Conservation (phyloP, 2,797 vertebrate species). For the Esox lucius region DNA sequence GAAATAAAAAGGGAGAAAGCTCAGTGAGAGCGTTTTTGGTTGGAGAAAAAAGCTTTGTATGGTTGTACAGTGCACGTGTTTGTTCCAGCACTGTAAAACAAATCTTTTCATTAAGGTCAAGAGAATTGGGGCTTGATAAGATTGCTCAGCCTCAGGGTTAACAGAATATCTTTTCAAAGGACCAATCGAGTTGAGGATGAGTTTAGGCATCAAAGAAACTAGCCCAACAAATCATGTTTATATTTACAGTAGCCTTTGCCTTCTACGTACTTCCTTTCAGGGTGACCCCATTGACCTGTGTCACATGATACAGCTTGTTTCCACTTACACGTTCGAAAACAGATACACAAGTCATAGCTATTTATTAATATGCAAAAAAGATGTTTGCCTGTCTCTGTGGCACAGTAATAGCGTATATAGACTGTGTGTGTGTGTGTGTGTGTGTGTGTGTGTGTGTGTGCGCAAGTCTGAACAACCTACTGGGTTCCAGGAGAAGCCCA, state of each 20-base stretch:
- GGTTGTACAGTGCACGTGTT: no score
- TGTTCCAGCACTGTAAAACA: no score
- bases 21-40: constrained; percentile 5
- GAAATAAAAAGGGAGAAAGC: no score
- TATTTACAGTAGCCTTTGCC: constrained; percentile 22
- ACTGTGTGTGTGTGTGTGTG: neutral
- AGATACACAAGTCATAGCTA: constrained; percentile 5
- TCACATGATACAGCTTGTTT: constrained; percentile 15
- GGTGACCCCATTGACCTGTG: constrained; percentile 11
- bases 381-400: neutral
- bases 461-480: neutral
- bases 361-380: constrained; percentile 33
- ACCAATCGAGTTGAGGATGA: no score
- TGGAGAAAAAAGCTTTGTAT: neutral
- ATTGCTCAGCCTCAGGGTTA: no score
- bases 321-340: constrained; percentile 19
- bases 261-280: constrained; percentile 18
- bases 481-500: constrained; percentile 35
- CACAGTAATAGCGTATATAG: neutral
- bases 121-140: no score
- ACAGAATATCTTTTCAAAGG: no score
- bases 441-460: neutral
- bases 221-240: constrained; percentile 39
- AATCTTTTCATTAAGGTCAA: no score
- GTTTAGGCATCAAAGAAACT: no score